Evolutionary conservation across 2,113 vertebrate genomes (phyloP).

Genomic region (Furnarius figulus): DNA sequence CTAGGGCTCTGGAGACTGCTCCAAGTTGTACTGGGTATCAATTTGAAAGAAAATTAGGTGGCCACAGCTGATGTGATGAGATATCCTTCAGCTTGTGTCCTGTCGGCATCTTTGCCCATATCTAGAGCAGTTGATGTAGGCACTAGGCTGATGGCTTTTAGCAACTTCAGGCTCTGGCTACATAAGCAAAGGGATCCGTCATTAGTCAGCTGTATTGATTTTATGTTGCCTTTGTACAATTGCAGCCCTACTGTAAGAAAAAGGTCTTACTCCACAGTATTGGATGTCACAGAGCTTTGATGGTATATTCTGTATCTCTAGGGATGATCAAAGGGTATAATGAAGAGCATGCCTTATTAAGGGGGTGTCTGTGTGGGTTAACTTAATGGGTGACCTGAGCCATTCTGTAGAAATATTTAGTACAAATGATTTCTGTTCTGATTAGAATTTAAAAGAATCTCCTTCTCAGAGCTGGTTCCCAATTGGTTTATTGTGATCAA

Average conservation of each 20-base stretch:
- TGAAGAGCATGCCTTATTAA: conserved; percentile 14
- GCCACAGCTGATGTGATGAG: not conserved
- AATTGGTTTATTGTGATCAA: not conserved
- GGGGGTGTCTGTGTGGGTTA: not conserved
- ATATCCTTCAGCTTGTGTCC: not conserved
- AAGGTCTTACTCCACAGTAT: not conserved
- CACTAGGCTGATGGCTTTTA: not conserved
- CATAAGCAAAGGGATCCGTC: not conserved
- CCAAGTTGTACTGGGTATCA: fast-evolving
- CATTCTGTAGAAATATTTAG: not conserved
- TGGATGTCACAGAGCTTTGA: conserved; percentile 13
- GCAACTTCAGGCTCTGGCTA: not conserved
- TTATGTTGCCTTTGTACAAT: not conserved
- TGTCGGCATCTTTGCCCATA: not conserved
- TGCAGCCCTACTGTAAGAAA: not conserved
- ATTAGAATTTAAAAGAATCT: not conserved
- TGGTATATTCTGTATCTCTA: not conserved
- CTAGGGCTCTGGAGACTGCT: not conserved
- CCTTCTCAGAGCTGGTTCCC: not conserved
- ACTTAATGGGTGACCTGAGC: not conserved
- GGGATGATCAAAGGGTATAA: conserved; percentile 10
- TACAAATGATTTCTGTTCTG: not conserved
- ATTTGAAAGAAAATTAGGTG: not conserved
- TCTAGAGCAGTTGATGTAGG: not conserved
- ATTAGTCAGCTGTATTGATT: conserved; percentile 41